Conservation (phyloP, 2,888 invertebrate genomes). For the Deladenus siricidicola region DNA sequence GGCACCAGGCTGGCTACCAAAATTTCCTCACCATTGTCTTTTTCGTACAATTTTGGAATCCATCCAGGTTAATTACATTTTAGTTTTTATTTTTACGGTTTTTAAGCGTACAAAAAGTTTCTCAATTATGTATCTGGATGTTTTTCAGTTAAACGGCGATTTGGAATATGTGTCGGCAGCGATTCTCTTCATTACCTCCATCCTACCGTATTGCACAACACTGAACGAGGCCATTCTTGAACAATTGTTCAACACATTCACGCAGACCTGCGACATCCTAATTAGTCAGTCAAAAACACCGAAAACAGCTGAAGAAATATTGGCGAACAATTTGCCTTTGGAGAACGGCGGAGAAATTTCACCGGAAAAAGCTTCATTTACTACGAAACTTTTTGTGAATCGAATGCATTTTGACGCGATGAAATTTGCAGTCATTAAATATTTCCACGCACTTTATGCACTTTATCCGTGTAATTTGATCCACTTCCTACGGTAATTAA, state of each 20-base stretch:
- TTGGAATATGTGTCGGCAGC: slow-evolving; percentile 22
- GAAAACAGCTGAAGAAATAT: not conserved
- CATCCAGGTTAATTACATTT: too few species aligned
- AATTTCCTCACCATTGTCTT: slow-evolving; percentile 27
- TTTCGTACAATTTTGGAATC: slow-evolving; percentile 23
- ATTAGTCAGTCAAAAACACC: not conserved
- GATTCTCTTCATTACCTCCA: slow-evolving; percentile 23
- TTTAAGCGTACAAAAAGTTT: not conserved
- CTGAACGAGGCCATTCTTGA: slow-evolving; percentile 10
- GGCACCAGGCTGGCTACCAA: slow-evolving; percentile 28
- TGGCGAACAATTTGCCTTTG: too few species aligned
- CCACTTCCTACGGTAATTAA: slow-evolving; percentile 22
- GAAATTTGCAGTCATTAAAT: slow-evolving; percentile 21
- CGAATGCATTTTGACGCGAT: slow-evolving; percentile 9
- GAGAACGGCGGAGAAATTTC: too few species aligned
- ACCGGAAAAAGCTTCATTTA: too few species aligned
- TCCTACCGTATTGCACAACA: slow-evolving; percentile 28
- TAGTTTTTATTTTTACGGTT: too few species aligned
- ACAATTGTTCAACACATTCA: slow-evolving; percentile 23
- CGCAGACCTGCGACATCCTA: slow-evolving; percentile 9
- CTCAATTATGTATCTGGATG: too few species aligned
- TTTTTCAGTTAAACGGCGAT: slow-evolving; percentile 9
- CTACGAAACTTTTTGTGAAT: too few species aligned
- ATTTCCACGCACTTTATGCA: slow-evolving; percentile 29
- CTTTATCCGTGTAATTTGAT: slow-evolving; percentile 33